Conservation (phyloP, 2,797 vertebrate species). For the Sebastes nivosus region DNA sequence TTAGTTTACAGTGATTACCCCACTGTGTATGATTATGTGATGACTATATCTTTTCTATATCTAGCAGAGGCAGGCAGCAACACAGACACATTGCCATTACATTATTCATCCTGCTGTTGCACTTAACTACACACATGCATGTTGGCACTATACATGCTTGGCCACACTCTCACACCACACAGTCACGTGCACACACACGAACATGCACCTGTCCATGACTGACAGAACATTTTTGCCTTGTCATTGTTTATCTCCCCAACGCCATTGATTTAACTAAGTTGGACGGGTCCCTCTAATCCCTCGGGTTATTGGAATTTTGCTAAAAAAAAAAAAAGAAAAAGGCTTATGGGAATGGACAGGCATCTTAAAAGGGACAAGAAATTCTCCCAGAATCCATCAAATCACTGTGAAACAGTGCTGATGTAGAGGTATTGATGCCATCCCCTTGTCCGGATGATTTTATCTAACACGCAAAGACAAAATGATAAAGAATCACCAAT, state of each 20-base stretch:
- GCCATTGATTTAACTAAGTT: constrained; percentile 70
- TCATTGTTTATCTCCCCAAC: constrained; percentile 65
- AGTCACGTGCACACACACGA: constrained; percentile 9
- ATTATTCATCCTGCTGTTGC: constrained; percentile 55
- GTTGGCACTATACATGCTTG: not conserved
- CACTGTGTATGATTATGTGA: not conserved
- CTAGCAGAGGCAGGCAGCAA: constrained; percentile 1
- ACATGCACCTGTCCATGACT: constrained; percentile 24
- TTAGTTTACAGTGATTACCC: not conserved
- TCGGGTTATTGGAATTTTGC: constrained; percentile 52
- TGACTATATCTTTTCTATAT: not conserved
- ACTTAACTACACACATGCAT: constrained; percentile 14
- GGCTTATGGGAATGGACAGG: constrained; percentile 18
- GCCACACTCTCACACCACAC: not conserved
- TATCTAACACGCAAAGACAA: constrained; percentile 15
- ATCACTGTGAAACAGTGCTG: constrained; percentile 16
- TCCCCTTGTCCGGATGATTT: not conserved
- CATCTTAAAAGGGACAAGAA: constrained; percentile 29
- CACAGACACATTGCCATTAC: constrained; percentile 6
- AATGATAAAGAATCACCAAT: not conserved
- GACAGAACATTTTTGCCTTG: constrained; percentile 38
- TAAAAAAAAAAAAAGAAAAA: constrained; percentile 3
- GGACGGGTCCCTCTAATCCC: constrained; percentile 55
- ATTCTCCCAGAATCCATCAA: constrained; percentile 23
- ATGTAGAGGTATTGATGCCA: not conserved